A percentile compares a stretch with the other conserved stretches of the same genome.
Conservation (phyloP, 2,797 vertebrate genomes). For the Dendrocincla tyrannina region DNA sequence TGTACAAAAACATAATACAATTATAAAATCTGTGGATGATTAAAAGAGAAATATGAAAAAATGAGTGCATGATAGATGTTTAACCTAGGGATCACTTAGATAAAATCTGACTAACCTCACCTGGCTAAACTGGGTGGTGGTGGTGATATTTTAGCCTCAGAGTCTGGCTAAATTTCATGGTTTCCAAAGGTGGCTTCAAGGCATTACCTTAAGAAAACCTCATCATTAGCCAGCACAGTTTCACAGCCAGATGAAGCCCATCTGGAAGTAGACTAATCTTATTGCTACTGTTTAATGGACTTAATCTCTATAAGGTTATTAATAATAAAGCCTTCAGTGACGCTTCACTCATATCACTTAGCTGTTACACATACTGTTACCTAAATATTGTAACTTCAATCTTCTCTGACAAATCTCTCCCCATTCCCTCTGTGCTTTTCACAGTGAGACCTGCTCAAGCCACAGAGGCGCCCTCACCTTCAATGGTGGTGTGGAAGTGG, state of each 20-base stretch:
- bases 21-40: not conserved
- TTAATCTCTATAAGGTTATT: not conserved
- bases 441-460: not conserved
- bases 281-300: not conserved
- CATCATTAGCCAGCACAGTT: fast-evolving
- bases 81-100: not conserved
- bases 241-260: not conserved
- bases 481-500: slow-evolving; percentile 90
- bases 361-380: not conserved
- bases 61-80: not conserved
- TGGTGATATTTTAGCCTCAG: not conserved
- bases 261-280: not conserved
- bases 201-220: not conserved
- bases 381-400: not conserved
- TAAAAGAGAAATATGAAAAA: not conserved
- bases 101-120: not conserved
- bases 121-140: not conserved
- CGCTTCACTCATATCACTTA: not conserved
- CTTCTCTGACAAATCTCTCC: too few relatives aligned
- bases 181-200: not conserved
- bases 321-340: not conserved
- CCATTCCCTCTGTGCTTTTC: not conserved
- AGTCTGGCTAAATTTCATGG: not conserved
- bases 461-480: slow-evolving; percentile 75
- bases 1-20: not conserved